Evolutionary conservation across 2,797 vertebrate species (phyloP).

Genomic region (Rhynchotus rufescens): DNA sequence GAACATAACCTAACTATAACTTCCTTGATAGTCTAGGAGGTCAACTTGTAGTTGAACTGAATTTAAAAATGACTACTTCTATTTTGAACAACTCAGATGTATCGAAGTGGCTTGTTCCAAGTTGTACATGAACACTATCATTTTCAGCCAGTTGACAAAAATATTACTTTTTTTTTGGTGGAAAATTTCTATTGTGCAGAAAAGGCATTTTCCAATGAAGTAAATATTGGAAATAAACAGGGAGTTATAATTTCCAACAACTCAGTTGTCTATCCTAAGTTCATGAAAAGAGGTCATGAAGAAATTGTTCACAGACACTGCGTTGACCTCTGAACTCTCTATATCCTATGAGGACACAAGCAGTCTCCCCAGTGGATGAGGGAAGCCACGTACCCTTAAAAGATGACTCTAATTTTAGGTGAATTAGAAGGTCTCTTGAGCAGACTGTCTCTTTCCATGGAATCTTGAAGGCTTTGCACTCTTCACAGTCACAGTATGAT

Average conservation of each 20-base stretch:
- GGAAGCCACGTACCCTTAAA: not conserved
- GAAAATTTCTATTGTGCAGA: not conserved
- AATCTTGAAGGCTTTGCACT: not conserved
- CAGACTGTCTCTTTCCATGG: not conserved
- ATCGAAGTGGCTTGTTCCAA: not conserved
- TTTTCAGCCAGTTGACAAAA: not conserved
- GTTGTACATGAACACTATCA: fast-evolving
- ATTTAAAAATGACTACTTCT: not conserved
- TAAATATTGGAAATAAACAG: not conserved
- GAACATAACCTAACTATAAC: not conserved
- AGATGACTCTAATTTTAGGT: not conserved
- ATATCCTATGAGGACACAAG: not conserved
- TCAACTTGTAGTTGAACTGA: not conserved
- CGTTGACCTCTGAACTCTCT: fast-evolving
- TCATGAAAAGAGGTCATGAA: not conserved
- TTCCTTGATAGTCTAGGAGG: not conserved
- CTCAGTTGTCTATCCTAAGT: not conserved
- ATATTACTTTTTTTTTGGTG: not conserved
- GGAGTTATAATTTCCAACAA: not conserved
- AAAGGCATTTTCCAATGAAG: not conserved
- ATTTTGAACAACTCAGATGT: not conserved
- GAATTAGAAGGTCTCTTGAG: not conserved
- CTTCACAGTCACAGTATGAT: fast-evolving
- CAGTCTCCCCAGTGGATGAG: not conserved
- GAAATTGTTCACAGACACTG: not conserved